A percentile compares a stretch with the other conserved stretches of the same genome.
Conservation (phyloP, 2,888 invertebrate genomes). For the Pomacea canaliculata region DNA sequence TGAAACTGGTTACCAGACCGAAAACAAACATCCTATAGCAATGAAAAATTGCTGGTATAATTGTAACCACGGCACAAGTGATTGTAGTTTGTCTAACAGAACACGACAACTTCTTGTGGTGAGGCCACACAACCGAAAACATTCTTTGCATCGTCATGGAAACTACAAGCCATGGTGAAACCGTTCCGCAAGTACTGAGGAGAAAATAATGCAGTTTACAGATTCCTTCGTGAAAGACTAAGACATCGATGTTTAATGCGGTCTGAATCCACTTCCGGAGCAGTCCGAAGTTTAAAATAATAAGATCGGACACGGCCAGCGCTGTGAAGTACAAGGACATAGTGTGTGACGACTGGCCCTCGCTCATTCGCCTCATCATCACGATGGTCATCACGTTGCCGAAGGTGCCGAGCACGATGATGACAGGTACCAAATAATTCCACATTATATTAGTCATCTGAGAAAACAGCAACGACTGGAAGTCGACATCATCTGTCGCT, state of each 20-base stretch:
- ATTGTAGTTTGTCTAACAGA: too few species aligned
- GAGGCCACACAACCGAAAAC: too few species aligned
- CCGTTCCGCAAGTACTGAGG: not conserved
- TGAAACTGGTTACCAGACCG: not conserved
- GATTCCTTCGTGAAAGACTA: not conserved
- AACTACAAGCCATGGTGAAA: not conserved
- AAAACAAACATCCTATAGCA: not conserved
- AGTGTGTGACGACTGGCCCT: not conserved
- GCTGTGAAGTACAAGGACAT: not conserved
- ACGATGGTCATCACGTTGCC: too few species aligned
- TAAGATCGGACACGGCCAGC: not conserved
- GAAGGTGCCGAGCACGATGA: too few species aligned
- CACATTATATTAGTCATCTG: too few species aligned
- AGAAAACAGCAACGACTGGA: too few species aligned
- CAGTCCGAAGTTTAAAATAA: not conserved
- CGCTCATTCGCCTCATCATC: not conserved
- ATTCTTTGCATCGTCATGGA: too few species aligned
- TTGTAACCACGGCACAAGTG: not conserved
- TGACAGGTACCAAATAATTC: too few species aligned
- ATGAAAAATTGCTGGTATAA: too few species aligned
- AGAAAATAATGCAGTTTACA: not conserved
- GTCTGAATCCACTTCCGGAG: not conserved
- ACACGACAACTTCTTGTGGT: too few species aligned
- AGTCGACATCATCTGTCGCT: too few species aligned
- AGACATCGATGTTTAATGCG: not conserved